Base-by-base conservation (phyloP, 2,888 invertebrate species). In the Aspidiotus destructor region DNA sequence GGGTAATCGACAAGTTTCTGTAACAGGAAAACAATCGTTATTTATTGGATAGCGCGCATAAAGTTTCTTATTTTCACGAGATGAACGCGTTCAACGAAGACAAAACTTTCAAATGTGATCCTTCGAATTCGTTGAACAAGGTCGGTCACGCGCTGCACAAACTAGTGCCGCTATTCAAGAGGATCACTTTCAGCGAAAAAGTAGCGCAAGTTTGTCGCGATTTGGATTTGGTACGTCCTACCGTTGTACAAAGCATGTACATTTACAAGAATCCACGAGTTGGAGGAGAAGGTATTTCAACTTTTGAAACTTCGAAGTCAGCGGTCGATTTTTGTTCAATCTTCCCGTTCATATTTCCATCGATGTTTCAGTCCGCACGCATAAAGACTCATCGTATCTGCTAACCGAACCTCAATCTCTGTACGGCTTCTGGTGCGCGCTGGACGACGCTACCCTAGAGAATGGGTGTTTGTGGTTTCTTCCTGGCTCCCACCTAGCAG, bases 381-480 rank as follows among this genome's bases (percentile, higher is more conserved):
- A 92, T 77, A 92, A 92, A 78, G 99, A 99, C 77, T 86, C 89
- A 0, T 86, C 91, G 5, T 99, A 88, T 77, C 80, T 99, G 55
- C 82, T 88, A 76, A 91, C 93, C 0, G 89, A 89, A 16, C 76
- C 76, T 69, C 82, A 84, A 55, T 85, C 86, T 10, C 80, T 91
- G 0, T 77, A 91, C 2, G 98, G 97, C 0, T 88, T 96, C 75
- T 99, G 99, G 99, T 87, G 99, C 72, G 94, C 99, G 0, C 78
- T 99, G 7, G 95, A 98, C 75, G 94, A 98, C 75, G 91, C 95
- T 0, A 92, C 90, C 0, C 72, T 85, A 15, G 88, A 95, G 75
- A 99, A 99, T 77, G 97, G 99, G 7, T 99, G 98, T 75, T 81
- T 99, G 7, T 92, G 91, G 85, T 88, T 96, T 75, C 85, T 89